A percentile compares a stretch with the other conserved stretches of the same genome.
Evolutionary conservation across 2,113 vertebrate species (phyloP).

Genomic region (Pelecanoides urinatrix): DNA sequence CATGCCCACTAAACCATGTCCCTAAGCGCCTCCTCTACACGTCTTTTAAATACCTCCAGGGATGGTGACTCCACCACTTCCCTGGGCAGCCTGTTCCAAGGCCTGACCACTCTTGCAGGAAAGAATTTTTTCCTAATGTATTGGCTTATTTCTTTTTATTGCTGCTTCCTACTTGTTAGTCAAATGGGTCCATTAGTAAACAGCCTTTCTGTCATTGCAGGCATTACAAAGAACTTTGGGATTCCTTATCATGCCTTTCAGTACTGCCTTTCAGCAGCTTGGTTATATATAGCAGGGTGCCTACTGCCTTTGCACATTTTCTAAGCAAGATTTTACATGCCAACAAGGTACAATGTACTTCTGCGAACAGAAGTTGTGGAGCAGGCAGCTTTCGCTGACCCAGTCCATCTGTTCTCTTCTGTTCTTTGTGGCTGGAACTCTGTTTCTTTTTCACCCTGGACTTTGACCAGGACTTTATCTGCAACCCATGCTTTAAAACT

Average conservation of each 20-base stretch:
- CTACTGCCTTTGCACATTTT: background rate
- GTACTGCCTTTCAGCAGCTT: background rate
- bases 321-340: background rate
- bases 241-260: background rate
- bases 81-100: no score
- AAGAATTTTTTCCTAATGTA: no score
- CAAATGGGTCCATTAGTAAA: background rate
- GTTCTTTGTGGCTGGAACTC: background rate
- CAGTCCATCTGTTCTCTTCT: background rate
- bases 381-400: background rate
- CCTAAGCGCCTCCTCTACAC: no score
- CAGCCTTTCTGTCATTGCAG: background rate
- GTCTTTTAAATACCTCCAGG: no score
- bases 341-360: background rate
- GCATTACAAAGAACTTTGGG: background rate
- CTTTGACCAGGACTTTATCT: background rate
- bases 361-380: background rate
- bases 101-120: no score
- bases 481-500: background rate
- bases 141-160: background rate
- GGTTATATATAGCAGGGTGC: background rate
- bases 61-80: no score
- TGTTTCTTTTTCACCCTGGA: background rate
- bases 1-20: no score
- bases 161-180: background rate